A percentile compares a stretch with the other conserved stretches of the same genome.
These are phyloP conservation scores for Platycheirus albimanus DNA, from an alignment of 2,888 invertebrate genomes.

Conservation along the genomic window DNA sequence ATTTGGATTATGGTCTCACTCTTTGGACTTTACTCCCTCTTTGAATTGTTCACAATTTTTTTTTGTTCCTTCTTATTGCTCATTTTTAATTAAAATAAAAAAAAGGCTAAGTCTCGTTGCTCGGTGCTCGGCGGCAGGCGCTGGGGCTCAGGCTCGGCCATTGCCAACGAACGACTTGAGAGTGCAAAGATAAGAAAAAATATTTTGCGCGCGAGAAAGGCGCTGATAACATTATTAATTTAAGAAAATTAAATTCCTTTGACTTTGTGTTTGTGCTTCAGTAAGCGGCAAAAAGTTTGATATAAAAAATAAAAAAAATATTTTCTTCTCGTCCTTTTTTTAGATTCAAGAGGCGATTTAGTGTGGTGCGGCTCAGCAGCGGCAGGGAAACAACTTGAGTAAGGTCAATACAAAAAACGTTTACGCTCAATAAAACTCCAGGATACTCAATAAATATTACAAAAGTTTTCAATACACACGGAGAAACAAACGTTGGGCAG, in stretches of 20 bases:
- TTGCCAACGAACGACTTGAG: slow-evolving; percentile 12
- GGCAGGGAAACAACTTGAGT: slow-evolving; percentile 36
- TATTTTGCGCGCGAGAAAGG: slow-evolving; percentile 45
- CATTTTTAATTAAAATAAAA: slow-evolving; percentile 64
- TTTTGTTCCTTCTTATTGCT: slow-evolving; percentile 8
- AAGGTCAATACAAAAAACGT: slow-evolving; percentile 61
- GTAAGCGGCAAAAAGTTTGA: slow-evolving; percentile 41
- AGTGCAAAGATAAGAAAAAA: slow-evolving; percentile 48
- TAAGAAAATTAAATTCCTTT: slow-evolving; percentile 72
- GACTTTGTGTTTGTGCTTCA: slow-evolving; percentile 54
- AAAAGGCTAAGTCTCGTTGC: too few relatives aligned
- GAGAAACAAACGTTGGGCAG: background rate
- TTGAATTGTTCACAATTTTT: background rate
- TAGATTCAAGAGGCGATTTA: slow-evolving; percentile 23
- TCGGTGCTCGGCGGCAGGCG: too few relatives aligned
- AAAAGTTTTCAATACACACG: slow-evolving; percentile 66
- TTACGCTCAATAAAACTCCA: slow-evolving; percentile 68
- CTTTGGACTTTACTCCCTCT: background rate
- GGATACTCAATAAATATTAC: slow-evolving; percentile 65
- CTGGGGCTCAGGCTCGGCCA: slow-evolving; percentile 21
- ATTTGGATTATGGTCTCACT: slow-evolving; percentile 61
- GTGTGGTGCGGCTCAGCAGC: slow-evolving; percentile 14
- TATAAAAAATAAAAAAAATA: slow-evolving; percentile 43
- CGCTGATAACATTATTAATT: slow-evolving; percentile 72
- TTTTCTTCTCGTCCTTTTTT: slow-evolving; percentile 23